Evolutionary conservation across 2,797 vertebrate genomes (phyloP).

Genomic region (Echeneis naucrates): DNA sequence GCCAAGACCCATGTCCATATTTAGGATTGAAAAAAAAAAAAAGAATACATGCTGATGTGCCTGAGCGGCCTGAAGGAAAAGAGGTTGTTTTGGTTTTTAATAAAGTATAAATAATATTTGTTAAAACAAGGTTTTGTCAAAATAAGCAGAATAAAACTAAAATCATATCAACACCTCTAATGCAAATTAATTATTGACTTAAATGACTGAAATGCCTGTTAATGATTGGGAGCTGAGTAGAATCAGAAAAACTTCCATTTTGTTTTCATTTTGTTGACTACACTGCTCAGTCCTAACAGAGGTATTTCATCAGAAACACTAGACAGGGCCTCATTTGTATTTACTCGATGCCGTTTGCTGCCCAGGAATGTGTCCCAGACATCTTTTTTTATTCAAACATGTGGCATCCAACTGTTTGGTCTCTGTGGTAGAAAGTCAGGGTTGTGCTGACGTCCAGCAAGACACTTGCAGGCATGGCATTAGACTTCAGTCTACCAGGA

Average conservation of each 20-base stretch:
- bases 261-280: not conserved
- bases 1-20: not conserved
- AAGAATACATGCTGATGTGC: not conserved
- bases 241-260: slow-evolving; percentile 6
- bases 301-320: not conserved
- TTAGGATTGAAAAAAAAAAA: not conserved
- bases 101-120: not conserved
- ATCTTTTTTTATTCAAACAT: slow-evolving; percentile 47
- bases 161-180: not conserved
- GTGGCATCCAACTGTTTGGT: slow-evolving; percentile 45
- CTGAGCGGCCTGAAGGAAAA: not conserved
- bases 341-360: slow-evolving; percentile 15
- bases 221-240: not conserved
- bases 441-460: slow-evolving; percentile 39
- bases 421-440: slow-evolving; percentile 56
- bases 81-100: not conserved
- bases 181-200: not conserved
- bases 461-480: slow-evolving; percentile 32
- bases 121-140: not conserved
- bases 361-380: slow-evolving; percentile 30
- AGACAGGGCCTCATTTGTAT: not conserved
- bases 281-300: not conserved
- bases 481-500: slow-evolving; percentile 53
- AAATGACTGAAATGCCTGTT: not conserved
- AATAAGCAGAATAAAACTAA: not conserved